Conservation (phyloP, 2,113 vertebrate genomes). For the Saiga tatarica region DNA sequence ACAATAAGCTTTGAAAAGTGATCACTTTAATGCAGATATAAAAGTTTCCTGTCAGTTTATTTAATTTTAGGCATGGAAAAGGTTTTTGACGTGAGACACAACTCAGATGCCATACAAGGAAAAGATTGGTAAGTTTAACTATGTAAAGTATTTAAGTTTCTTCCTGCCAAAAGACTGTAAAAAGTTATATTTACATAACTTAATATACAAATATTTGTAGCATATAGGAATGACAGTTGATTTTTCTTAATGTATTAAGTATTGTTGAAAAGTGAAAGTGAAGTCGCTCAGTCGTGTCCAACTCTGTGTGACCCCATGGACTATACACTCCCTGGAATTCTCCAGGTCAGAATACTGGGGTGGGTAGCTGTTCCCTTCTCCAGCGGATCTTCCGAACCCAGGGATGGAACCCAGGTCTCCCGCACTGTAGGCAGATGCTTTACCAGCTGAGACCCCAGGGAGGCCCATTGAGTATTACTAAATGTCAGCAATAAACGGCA, state of each 20-base stretch:
- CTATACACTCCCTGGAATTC: background rate
- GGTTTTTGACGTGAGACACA: background rate
- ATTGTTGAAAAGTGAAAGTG: background rate
- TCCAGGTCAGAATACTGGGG: background rate
- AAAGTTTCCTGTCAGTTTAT: slow-evolving; percentile 3
- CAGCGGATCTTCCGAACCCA: background rate
- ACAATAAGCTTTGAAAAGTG: slow-evolving; percentile 42
- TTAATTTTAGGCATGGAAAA: background rate
- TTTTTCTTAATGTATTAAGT: background rate
- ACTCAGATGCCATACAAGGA: background rate
- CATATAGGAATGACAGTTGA: background rate
- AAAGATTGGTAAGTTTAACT: background rate
- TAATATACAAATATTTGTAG: background rate
- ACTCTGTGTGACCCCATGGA: background rate
- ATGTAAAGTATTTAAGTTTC: background rate
- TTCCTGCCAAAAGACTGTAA: background rate
- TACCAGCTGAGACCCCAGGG: background rate
- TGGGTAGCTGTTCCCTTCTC: background rate
- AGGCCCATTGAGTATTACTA: background rate
- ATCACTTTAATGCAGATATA: background rate
- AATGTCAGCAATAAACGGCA: background rate
- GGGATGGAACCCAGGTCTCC: background rate
- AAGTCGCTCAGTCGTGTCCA: background rate
- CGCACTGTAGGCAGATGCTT: background rate
- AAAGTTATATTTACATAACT: background rate